phyloP scores from a whole-genome alignment of 2,113 vertebrate genomes.

The Pungitius pungitius region DNA sequence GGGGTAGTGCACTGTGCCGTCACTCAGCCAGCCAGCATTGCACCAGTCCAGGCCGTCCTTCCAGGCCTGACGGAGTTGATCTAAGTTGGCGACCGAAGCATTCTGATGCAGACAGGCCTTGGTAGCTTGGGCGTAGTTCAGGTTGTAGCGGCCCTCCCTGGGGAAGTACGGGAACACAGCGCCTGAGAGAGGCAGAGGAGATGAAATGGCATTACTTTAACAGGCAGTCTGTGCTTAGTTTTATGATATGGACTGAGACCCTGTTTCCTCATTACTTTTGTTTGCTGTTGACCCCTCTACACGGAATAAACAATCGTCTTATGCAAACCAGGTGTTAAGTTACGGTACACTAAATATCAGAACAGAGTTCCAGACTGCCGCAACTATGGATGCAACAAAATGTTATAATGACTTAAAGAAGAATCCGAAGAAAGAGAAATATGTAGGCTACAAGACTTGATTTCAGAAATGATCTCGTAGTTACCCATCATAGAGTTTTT shows the following conservation, averaged over 20 bases:
- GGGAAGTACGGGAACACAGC: conserved; percentile 93
- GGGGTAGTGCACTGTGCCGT: conserved; percentile 93
- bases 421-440: background rate
- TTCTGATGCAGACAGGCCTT: conserved; percentile 86
- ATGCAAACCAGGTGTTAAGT: conserved; percentile 11
- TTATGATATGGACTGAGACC: too few species aligned
- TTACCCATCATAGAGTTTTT: background rate
- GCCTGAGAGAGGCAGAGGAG: conserved; percentile 75
- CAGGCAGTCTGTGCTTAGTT: background rate
- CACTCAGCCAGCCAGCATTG: conserved; percentile 95
- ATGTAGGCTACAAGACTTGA: background rate
- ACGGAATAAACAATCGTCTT: background rate
- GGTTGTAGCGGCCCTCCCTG: conserved; percentile 86
- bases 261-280: conserved; percentile 15
- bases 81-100: conserved; percentile 85
- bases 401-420: background rate
- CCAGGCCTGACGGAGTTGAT: conserved; percentile 91
- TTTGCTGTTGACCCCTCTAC: conserved; percentile 6
- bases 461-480: background rate
- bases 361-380: too few species aligned
- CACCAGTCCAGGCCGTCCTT: conserved; percentile 92
- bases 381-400: too few species aligned
- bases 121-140: conserved; percentile 87
- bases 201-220: background rate
- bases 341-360: conserved; percentile 1